Conservation (phyloP, 2,888 invertebrate species). For the Lissocephala sabroskyi region DNA sequence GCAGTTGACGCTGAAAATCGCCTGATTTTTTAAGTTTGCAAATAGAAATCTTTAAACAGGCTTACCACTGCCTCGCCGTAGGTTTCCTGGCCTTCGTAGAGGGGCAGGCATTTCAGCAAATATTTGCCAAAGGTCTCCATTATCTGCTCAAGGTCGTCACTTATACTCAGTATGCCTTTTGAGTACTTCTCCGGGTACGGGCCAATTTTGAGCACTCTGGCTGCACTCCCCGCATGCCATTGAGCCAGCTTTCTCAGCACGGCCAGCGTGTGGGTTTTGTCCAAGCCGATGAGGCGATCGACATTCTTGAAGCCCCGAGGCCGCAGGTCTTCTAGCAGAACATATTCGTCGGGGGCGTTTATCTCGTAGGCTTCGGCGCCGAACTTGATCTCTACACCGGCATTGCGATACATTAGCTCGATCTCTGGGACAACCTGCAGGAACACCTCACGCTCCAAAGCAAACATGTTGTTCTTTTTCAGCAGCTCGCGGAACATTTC, state of each 20-base stretch:
- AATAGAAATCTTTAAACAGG: not conserved
- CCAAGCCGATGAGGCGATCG: slow-evolving; percentile 48
- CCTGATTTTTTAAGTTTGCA: not conserved
- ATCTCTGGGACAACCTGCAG: slow-evolving; percentile 44
- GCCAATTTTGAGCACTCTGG: slow-evolving; percentile 31
- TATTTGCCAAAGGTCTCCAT: slow-evolving; percentile 13
- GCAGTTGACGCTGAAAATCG: slow-evolving; percentile 17
- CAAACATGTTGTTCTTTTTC: slow-evolving; percentile 44
- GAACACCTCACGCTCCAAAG: slow-evolving; percentile 50
- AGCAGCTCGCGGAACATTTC: slow-evolving; percentile 37
- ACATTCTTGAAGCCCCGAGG: slow-evolving; percentile 41
- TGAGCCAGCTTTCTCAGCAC: slow-evolving; percentile 52
- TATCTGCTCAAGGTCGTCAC: slow-evolving; percentile 13
- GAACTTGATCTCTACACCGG: slow-evolving; percentile 32
- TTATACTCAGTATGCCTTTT: slow-evolving; percentile 18
- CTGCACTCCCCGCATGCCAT: slow-evolving; percentile 60
- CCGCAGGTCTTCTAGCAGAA: slow-evolving; percentile 46
- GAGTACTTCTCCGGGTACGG: slow-evolving; percentile 11
- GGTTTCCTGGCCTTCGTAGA: slow-evolving; percentile 24
- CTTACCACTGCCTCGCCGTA: slow-evolving; percentile 46
- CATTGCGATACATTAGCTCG: slow-evolving; percentile 40
- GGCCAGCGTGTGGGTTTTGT: slow-evolving; percentile 43
- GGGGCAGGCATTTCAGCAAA: slow-evolving; percentile 23
- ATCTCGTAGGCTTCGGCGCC: slow-evolving; percentile 35
- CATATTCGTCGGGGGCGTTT: slow-evolving; percentile 33